Conservation (phyloP, 2,888 invertebrate species). For the Apamea epomidion region DNA sequence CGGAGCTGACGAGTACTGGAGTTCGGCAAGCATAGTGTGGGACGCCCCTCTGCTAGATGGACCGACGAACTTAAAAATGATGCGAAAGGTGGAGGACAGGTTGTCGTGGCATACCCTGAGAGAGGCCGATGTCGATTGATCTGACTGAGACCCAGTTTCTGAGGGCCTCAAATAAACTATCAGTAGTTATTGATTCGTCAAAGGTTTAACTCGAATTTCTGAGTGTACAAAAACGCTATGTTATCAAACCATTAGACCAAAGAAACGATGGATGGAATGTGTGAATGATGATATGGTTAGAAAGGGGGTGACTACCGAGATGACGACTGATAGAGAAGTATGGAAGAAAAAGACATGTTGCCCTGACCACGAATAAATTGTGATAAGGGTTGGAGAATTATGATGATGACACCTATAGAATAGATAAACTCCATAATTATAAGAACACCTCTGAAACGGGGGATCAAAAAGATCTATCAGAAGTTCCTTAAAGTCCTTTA, state of each 20-base stretch:
- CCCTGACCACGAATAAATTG: too few relatives aligned
- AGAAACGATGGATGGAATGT: neutral
- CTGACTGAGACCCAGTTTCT: neutral
- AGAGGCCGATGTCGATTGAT: neutral
- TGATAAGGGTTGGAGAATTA: too few relatives aligned
- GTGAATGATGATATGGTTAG: neutral
- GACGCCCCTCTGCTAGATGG: neutral
- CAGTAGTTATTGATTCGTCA: neutral
- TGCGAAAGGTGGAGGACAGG: neutral
- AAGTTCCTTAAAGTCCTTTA: neutral
- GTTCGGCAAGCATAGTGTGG: neutral
- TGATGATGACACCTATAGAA: too few relatives aligned
- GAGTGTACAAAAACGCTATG: neutral
- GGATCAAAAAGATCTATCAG: neutral
- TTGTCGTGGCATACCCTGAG: neutral
- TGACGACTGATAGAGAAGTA: too few relatives aligned
- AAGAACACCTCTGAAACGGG: neutral
- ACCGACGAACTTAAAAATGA: neutral
- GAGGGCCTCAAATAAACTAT: neutral
- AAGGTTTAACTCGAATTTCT: neutral
- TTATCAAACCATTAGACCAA: neutral
- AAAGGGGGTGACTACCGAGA: neutral
- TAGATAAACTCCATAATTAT: neutral
- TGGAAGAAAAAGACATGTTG: too few relatives aligned
- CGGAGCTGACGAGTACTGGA: neutral